phyloP scores from a whole-genome alignment of 2,797 vertebrate species.

The Arctocebus calabarensis region DNA sequence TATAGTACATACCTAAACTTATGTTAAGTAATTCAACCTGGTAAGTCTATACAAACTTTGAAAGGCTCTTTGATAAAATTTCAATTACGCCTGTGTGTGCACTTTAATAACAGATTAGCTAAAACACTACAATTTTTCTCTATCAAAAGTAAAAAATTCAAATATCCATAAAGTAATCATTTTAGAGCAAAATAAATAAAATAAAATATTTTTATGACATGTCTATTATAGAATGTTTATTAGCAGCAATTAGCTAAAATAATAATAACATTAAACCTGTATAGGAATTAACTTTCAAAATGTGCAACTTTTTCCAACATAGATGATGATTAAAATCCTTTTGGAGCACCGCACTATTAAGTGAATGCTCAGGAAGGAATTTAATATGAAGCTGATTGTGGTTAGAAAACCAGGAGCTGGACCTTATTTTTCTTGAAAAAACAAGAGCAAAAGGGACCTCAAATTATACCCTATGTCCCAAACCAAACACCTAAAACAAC shows the following conservation, averaged over 20 bases:
- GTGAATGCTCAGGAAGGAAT: conserved; percentile 60
- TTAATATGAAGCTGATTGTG: conserved; percentile 64
- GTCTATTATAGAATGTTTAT: not conserved
- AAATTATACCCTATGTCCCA: conserved; percentile 63
- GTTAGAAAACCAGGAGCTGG: conserved; percentile 63
- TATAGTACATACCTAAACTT: not conserved
- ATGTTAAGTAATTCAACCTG: not conserved
- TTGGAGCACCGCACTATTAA: not conserved
- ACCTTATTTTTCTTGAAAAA: conserved; percentile 73
- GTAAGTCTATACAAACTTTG: not conserved
- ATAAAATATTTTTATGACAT: not conserved
- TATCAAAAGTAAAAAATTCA: conserved; percentile 11
- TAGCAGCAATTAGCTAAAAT: not conserved
- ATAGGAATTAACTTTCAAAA: conserved; percentile 49
- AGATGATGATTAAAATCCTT: not conserved
- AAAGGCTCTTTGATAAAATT: not conserved
- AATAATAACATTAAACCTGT: not conserved
- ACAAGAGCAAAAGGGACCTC: conserved; percentile 52
- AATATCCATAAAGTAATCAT: not conserved
- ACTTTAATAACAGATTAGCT: not conserved
- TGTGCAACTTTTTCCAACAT: not conserved
- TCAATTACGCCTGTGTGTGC: not conserved
- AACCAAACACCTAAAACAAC: conserved; percentile 64
- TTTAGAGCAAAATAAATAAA: not conserved
- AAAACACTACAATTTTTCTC: not conserved